phyloP scores from a whole-genome alignment of 2,113 vertebrate species.

The Charadrius vociferus region DNA sequence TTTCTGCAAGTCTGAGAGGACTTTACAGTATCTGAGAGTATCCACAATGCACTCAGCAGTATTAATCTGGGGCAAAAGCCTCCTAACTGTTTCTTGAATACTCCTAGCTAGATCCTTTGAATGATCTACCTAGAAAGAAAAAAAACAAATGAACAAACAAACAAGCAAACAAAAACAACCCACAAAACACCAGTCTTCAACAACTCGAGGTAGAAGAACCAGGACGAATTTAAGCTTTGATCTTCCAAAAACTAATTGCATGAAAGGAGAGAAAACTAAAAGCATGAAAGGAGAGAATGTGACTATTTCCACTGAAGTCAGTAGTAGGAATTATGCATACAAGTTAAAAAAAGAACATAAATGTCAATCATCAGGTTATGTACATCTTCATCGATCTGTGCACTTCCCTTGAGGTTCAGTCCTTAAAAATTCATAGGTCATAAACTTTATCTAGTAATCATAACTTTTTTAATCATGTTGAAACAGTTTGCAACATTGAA shows the following conservation, averaged over 20 bases:
- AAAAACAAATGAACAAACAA: not conserved
- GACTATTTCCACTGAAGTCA: constrained; percentile 45
- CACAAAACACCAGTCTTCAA: constrained; percentile 6
- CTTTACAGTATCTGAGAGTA: not conserved
- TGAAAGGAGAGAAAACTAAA: constrained; percentile 7
- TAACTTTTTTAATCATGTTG: not conserved
- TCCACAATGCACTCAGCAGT: not conserved
- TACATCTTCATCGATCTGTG: not conserved
- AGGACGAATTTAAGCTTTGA: constrained; percentile 13
- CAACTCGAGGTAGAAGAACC: not conserved
- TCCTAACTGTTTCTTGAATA: not conserved
- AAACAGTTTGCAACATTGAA: not conserved
- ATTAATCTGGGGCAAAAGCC: not conserved
- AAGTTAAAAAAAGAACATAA: constrained; percentile 6
- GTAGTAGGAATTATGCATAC: constrained; percentile 7
- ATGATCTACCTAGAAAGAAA: not conserved
- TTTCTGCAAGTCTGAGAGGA: not conserved
- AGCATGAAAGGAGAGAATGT: constrained; percentile 27
- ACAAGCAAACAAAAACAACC: not conserved
- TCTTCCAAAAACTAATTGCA: constrained; percentile 45
- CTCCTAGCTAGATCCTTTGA: not conserved
- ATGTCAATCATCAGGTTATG: constrained; percentile 39
- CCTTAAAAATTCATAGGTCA: constrained; percentile 46
- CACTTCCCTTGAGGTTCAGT: not conserved
- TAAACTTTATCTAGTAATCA: constrained; percentile 31